Conservation (phyloP, 2,888 invertebrate genomes). For the Lepidochitona cinerea region DNA sequence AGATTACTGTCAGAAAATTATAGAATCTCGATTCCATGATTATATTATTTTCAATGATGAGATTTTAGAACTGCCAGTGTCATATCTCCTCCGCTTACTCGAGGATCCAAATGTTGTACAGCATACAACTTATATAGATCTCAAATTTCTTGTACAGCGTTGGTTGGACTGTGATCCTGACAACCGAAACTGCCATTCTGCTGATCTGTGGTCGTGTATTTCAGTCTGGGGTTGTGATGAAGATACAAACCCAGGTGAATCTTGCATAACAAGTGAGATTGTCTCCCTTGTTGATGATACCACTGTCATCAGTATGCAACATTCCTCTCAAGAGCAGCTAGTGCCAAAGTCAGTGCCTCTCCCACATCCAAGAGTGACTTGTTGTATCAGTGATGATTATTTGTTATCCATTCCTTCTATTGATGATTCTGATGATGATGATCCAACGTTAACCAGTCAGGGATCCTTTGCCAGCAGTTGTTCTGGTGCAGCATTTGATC, state of each 20-base stretch:
- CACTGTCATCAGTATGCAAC: constrained; percentile 34
- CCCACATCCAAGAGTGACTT: not conserved
- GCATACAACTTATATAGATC: constrained; percentile 55
- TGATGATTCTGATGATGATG: constrained; percentile 5
- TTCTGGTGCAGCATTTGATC: not conserved
- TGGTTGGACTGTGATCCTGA: constrained; percentile 59
- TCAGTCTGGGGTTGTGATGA: constrained; percentile 53
- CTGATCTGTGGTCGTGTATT: constrained; percentile 47
- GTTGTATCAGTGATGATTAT: not conserved
- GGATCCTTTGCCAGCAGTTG: not conserved
- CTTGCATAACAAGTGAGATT: not conserved
- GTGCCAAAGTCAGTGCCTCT: constrained; percentile 20
- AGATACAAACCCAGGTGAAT: not conserved
- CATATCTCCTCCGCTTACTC: constrained; percentile 52
- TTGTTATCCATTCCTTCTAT: not conserved
- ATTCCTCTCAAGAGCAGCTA: constrained; percentile 18
- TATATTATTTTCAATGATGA: constrained; percentile 63
- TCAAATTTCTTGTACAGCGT: constrained; percentile 52
- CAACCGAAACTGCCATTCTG: constrained; percentile 39
- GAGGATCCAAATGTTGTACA: constrained; percentile 57
- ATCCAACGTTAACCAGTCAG: not conserved
- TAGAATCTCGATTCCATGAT: constrained; percentile 65
- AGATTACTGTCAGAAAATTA: constrained; percentile 53
- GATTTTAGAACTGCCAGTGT: constrained; percentile 58
- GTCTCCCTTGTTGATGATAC: not conserved